Percentiles rank a stretch among this genome's conserved stretches.
Conservation (phyloP, 2,888 invertebrate species). For the Eupelmus urozonus region DNA sequence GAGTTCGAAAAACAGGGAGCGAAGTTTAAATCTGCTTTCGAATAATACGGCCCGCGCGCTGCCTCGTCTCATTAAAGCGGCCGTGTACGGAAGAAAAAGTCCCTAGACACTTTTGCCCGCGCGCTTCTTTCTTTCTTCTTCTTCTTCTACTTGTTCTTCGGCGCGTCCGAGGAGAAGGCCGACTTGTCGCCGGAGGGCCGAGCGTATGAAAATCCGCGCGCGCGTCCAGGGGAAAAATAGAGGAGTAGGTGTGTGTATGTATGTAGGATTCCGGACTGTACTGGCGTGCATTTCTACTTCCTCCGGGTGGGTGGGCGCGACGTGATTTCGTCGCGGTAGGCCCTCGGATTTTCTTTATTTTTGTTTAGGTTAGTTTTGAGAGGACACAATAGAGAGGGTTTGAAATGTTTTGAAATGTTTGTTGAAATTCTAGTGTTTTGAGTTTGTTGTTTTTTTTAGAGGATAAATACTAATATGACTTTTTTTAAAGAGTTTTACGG, state of each 20-base stretch:
- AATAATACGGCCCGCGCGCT: constrained; percentile 67
- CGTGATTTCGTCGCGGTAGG: too few relatives aligned
- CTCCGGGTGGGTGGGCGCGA: too few relatives aligned
- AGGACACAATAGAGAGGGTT: too few relatives aligned
- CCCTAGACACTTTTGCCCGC: constrained; percentile 46
- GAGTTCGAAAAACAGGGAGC: constrained; percentile 68
- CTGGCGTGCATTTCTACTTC: too few relatives aligned
- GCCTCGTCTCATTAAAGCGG: constrained; percentile 69
- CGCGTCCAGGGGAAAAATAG: neutral
- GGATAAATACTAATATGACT: too few relatives aligned
- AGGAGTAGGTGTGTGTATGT: neutral
- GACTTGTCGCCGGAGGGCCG: neutral
- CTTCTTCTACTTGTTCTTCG: constrained; percentile 43
- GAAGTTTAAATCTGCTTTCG: constrained; percentile 74
- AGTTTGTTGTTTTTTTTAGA: too few relatives aligned
- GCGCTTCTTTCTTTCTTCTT: constrained; percentile 54
- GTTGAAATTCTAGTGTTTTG: too few relatives aligned
- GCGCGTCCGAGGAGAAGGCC: neutral
- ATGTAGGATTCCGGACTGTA: neutral
- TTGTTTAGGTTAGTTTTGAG: too few relatives aligned
- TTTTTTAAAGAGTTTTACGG: too few relatives aligned
- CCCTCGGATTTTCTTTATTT: too few relatives aligned
- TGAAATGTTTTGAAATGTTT: too few relatives aligned
- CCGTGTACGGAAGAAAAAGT: constrained; percentile 52
- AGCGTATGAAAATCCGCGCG: constrained; percentile 51